Evolutionary conservation across 2,113 vertebrate genomes (phyloP).

Genomic region (Elgaria multicarinata): DNA sequence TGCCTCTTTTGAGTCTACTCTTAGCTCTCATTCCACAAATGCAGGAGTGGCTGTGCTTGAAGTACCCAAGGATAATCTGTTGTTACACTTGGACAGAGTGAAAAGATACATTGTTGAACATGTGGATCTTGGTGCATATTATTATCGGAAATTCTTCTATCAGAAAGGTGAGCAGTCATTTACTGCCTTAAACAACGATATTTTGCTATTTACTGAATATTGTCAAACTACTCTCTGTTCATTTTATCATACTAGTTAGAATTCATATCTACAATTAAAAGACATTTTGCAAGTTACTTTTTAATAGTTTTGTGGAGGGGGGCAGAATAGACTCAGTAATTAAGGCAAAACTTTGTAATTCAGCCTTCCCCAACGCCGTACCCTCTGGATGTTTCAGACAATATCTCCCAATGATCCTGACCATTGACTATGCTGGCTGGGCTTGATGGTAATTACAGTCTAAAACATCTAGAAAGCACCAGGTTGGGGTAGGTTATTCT

Average conservation of each 20-base stretch:
- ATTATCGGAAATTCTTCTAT: constrained; percentile 93
- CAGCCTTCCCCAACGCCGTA: too few relatives aligned
- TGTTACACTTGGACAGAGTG: constrained; percentile 86
- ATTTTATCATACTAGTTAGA: background rate
- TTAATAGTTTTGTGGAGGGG: too few relatives aligned
- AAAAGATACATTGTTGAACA: constrained; percentile 95
- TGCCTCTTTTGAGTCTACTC: constrained; percentile 87
- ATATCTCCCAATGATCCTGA: too few relatives aligned
- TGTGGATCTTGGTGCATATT: constrained; percentile 93
- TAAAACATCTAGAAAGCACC: too few relatives aligned
- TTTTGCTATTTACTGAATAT: constrained; percentile 2
- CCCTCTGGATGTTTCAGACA: too few relatives aligned
- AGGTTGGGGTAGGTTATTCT: background rate
- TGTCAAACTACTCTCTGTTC: background rate
- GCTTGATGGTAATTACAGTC: too few relatives aligned
- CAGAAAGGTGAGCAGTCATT: constrained; percentile 85
- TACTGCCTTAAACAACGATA: background rate
- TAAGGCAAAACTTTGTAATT: background rate
- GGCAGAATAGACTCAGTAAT: background rate
- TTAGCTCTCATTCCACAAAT: constrained; percentile 92
- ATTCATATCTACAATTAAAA: background rate
- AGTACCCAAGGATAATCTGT: constrained; percentile 89
- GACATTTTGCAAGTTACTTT: background rate
- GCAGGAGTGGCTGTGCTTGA: constrained; percentile 94
- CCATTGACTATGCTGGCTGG: too few relatives aligned